phyloP scores from a whole-genome alignment of 2,113 vertebrate species.

The Pteruthius melanotis region DNA sequence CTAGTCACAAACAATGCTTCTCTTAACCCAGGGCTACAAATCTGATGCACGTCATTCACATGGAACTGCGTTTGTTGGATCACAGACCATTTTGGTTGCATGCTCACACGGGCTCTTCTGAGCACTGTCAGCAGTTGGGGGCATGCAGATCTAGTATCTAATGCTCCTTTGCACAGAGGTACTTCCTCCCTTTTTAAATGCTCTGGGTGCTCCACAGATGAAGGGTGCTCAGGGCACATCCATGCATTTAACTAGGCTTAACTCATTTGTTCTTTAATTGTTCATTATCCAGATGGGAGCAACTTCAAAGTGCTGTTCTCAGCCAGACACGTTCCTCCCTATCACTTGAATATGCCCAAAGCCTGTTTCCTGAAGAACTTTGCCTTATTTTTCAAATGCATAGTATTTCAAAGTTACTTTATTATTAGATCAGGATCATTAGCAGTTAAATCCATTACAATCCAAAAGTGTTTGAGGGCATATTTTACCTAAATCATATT shows the following conservation, averaged over 20 bases:
- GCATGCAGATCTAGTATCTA: background rate
- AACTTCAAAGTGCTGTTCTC: background rate
- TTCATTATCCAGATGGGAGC: background rate
- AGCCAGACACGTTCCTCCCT: background rate
- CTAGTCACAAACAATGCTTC: accelerated
- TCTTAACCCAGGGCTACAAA: background rate
- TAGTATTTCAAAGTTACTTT: constrained; percentile 9
- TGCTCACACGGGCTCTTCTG: background rate
- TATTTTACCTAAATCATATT: background rate
- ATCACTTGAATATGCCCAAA: background rate
- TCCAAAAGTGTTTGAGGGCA: background rate
- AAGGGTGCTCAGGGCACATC: background rate
- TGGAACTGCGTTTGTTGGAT: background rate
- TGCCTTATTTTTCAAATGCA: background rate
- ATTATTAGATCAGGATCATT: background rate
- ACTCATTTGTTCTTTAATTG: background rate
- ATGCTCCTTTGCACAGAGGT: background rate
- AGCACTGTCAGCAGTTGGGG: background rate
- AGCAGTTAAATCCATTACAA: background rate
- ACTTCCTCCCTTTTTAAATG: background rate
- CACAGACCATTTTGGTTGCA: accelerated
- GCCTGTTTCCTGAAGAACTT: background rate
- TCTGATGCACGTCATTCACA: background rate
- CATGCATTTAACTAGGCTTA: background rate
- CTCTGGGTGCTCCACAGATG: background rate